These are phyloP conservation scores for Drosophila birchii DNA, from an alignment of 2,888 invertebrate species.

Conservation along the genomic window DNA sequence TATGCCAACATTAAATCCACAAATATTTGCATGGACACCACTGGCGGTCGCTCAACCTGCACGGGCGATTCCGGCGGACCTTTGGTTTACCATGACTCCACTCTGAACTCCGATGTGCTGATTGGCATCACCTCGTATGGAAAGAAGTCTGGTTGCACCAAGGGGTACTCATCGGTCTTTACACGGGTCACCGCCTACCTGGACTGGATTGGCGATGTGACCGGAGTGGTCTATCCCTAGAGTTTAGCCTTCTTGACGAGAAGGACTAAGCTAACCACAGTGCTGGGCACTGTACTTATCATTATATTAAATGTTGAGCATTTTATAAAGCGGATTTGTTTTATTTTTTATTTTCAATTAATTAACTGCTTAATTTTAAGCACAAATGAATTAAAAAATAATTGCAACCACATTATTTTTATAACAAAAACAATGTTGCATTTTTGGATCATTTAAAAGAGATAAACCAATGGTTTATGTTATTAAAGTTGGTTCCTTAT, in stretches of 20 bases:
- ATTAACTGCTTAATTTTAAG: too few relatives aligned
- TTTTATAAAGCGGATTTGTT: constrained; percentile 1
- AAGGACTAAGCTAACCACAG: constrained; percentile 2
- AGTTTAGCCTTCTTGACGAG: neutral
- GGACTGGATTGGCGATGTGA: constrained; percentile 79
- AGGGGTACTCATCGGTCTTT: constrained; percentile 58
- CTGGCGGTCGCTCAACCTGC: constrained; percentile 60
- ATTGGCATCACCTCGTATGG: constrained; percentile 66
- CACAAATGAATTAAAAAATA: too few relatives aligned
- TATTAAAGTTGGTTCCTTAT: too few relatives aligned
- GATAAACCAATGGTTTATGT: too few relatives aligned
- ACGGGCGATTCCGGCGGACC: constrained; percentile 69
- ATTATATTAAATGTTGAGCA: constrained; percentile 36
- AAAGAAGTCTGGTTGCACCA: constrained; percentile 56
- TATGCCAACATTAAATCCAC: constrained; percentile 36
- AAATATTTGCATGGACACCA: constrained; percentile 62
- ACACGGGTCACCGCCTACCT: constrained; percentile 78
- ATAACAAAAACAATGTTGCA: too few relatives aligned
- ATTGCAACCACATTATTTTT: too few relatives aligned
- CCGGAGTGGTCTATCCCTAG: constrained; percentile 60
- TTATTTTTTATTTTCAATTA: too few relatives aligned
- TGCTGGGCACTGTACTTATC: constrained; percentile 43
- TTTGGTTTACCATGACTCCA: constrained; percentile 32
- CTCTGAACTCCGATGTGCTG: constrained; percentile 26
- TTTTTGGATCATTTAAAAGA: too few relatives aligned